Percentiles rank a stretch among this genome's conserved stretches.
These are phyloP conservation scores for Gobiocypris rarus DNA, from an alignment of 2,113 vertebrate species.

Conservation along the genomic window DNA sequence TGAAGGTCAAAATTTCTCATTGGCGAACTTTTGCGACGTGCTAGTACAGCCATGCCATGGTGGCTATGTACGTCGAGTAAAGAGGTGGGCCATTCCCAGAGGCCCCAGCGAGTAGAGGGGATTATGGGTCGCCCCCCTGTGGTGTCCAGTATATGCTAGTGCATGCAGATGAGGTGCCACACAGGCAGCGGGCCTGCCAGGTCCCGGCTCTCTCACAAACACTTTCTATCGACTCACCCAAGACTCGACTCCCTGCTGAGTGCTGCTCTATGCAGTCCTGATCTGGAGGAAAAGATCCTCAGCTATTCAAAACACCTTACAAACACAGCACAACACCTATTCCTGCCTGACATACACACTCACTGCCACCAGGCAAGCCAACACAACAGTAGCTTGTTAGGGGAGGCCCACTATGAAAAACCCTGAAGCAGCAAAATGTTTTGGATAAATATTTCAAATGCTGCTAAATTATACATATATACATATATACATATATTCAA, in stretches of 20 bases:
- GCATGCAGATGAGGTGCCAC: conserved; percentile 97
- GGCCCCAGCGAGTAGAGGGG: conserved; percentile 52
- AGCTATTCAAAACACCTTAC: conserved; percentile 74
- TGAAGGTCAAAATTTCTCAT: neutral
- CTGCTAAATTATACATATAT: neutral
- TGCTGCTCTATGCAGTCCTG: conserved; percentile 83
- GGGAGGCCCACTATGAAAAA: neutral
- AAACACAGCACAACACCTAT: conserved; percentile 57
- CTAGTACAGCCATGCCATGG: neutral
- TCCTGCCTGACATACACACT: conserved; percentile 14
- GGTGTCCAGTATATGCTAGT: conserved; percentile 84
- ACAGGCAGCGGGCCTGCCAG: conserved; percentile 82
- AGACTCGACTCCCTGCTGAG: conserved; percentile 89
- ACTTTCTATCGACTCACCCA: conserved; percentile 64
- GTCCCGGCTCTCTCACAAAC: conserved; percentile 89
- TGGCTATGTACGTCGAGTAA: conserved; percentile 14
- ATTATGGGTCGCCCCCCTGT: conserved; percentile 73
- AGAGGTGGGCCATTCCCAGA: conserved; percentile 59
- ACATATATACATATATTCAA: no score
- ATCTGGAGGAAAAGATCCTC: conserved; percentile 73
- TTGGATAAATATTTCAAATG: neutral
- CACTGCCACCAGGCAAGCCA: neutral
- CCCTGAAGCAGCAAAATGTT: neutral
- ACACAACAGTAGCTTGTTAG: conserved; percentile 13
- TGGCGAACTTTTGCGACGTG: conserved; percentile 21